Evolutionary conservation across 2,113 vertebrate genomes (phyloP).

Genomic region (Ondatra zibethicus): DNA sequence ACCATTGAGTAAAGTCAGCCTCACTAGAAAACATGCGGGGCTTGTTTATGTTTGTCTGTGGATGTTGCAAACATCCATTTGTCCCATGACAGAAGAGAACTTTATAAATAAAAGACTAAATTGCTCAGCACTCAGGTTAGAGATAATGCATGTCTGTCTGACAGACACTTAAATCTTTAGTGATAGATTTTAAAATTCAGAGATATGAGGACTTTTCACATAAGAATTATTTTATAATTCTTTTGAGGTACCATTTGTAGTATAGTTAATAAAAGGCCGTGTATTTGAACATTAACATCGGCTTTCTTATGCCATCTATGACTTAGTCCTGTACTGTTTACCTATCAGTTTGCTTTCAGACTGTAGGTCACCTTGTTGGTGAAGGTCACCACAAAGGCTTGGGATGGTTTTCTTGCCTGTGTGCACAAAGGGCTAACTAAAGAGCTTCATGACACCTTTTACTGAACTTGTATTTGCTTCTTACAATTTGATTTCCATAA

Average conservation of each 20-base stretch:
- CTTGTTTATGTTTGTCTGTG: conserved; percentile 9
- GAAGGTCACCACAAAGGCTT: neutral
- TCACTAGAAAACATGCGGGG: neutral
- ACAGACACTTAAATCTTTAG: conserved; percentile 35
- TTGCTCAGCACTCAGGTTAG: neutral
- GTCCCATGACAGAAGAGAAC: neutral
- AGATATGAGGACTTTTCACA: neutral
- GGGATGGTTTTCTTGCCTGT: conserved; percentile 9
- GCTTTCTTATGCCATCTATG: neutral
- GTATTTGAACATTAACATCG: conserved; percentile 8
- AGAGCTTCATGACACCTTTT: neutral
- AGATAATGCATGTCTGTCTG: conserved; percentile 10
- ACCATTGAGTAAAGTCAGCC: neutral
- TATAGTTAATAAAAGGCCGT: neutral
- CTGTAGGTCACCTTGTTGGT: neutral
- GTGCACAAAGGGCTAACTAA: neutral
- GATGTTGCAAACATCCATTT: neutral
- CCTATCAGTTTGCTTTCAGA: neutral
- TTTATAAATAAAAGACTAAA: conserved; percentile 43
- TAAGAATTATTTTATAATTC: neutral
- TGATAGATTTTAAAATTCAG: conserved; percentile 24
- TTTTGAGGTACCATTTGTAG: conserved; percentile 15
- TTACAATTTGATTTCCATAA: conserved; percentile 38
- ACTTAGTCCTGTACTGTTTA: neutral
- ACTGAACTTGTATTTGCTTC: neutral